Evolutionary conservation across 53 echinoderm and acorn worm species (phyloP), one percentile per base, ranked within the genome.

Genomic region (Paracentrotus lividus): DNA sequence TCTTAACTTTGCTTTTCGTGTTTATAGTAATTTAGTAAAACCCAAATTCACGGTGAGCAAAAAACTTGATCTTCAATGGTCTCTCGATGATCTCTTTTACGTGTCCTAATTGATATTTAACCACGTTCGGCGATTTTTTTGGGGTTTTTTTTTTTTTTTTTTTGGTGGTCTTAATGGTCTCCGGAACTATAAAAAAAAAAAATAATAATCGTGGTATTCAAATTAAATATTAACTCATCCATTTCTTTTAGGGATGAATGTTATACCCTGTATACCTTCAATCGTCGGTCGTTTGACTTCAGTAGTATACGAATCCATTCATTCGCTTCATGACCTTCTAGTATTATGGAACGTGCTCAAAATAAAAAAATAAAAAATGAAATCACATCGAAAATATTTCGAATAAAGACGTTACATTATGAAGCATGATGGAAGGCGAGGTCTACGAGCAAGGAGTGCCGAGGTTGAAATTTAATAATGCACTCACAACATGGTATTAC

Each of bases 391-490:
- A 72, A 15, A 72, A 38, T n/a, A n/a, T 72, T 72, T 72, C 40
- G 40, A 72, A 72, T 38, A 18, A 36, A 72, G 20, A 38, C 72
- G 36, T 72, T 16, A 36, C 72, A 27, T 38, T 21, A 20, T 40
- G 40, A 1, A 72, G 40, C 33, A 40, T 32, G 67, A 67, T 20
- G 13, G 31, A 61, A 67, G 0, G 72, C 72, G 21, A 40, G 72
- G 72, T 36, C 72, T 40, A n/a, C n/a, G 72, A 12, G 7, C 51
- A 21, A 38, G 72, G 20, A 72, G 72, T n/a, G n/a, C 38, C 72
- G 72, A 72, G 40, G 72, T 38, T 38, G 72, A 72, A 72, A 72
- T 72, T 72, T 72, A 72, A 72, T 72, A 72, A 72, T 72, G 40
- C 72, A 40, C 40, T 72, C 72, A 40, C 36, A 72, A 72, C 72